A percentile compares a stretch with the other conserved stretches of the same genome.
phyloP scores from a whole-genome alignment of 1,140 invertebrate species.

The Subanguina moxae region DNA sequence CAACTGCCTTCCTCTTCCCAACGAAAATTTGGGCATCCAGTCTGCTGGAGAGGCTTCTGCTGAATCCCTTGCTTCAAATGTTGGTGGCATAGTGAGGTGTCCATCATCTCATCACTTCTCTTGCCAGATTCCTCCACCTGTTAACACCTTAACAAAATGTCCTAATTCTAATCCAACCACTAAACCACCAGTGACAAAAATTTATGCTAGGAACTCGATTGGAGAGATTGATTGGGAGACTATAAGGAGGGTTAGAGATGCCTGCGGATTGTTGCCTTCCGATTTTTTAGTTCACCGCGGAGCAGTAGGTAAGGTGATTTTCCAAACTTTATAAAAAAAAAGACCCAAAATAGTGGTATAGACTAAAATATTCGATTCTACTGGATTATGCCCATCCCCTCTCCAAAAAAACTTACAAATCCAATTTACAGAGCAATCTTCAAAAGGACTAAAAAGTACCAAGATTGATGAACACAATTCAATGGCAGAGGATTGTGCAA shows the following conservation, averaged over 20 bases:
- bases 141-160: not conserved
- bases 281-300: not conserved
- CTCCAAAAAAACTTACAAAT: not conserved
- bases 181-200: not conserved
- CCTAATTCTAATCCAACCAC: not conserved
- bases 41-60: not conserved
- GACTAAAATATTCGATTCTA: not conserved
- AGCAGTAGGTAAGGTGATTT: not conserved
- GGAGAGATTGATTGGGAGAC: not conserved
- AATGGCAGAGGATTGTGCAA: too few species aligned
- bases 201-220: not conserved
- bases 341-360: not conserved
- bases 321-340: constrained; percentile 1
- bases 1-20: not conserved
- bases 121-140: not conserved
- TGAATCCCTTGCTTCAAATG: not conserved
- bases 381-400: not conserved
- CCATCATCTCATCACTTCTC: not conserved
- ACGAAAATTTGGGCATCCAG: not conserved
- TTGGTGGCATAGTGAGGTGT: not conserved
- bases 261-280: not conserved
- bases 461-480: not conserved
- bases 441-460: not conserved
- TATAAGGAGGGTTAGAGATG: constrained; percentile 2
- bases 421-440: not conserved